phyloP scores from a whole-genome alignment of 2,113 vertebrate genomes.

The Ellobius talpinus region DNA sequence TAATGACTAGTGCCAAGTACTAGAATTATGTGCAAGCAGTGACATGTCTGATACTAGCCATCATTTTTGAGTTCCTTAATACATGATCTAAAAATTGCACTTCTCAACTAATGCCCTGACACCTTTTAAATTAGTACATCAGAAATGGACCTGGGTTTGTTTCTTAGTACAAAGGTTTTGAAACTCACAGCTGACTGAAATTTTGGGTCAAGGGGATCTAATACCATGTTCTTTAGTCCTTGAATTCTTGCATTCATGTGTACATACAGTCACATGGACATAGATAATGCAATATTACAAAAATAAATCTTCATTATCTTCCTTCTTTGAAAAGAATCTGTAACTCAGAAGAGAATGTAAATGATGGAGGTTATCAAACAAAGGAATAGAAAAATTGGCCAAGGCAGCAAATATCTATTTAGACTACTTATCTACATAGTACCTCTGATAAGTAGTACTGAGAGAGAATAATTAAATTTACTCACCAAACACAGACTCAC shows the following conservation, averaged over 20 bases:
- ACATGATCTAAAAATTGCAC: not conserved
- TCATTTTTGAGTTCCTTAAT: not conserved
- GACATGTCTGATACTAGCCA: not conserved
- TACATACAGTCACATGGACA: not conserved
- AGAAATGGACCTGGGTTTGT: not conserved
- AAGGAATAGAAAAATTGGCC: not conserved
- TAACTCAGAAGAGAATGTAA: not conserved
- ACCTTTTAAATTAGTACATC: not conserved
- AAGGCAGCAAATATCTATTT: not conserved
- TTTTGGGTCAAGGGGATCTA: not conserved
- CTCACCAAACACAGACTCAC: no score
- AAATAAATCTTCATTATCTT: not conserved
- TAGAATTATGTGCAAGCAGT: not conserved
- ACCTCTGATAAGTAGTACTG: not conserved
- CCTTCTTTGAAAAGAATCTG: not conserved
- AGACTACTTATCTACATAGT: not conserved
- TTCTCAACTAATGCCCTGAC: not conserved
- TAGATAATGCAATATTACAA: not conserved
- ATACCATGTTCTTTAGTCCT: not conserved
- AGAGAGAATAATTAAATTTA: not conserved
- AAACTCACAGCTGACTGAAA: not conserved
- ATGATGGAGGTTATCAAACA: not conserved
- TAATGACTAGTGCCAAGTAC: no score
- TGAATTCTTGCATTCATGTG: not conserved
- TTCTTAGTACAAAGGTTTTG: not conserved